Base-by-base conservation (phyloP, 1,140 invertebrate genomes). In the Drosophila seguyi region DNA sequence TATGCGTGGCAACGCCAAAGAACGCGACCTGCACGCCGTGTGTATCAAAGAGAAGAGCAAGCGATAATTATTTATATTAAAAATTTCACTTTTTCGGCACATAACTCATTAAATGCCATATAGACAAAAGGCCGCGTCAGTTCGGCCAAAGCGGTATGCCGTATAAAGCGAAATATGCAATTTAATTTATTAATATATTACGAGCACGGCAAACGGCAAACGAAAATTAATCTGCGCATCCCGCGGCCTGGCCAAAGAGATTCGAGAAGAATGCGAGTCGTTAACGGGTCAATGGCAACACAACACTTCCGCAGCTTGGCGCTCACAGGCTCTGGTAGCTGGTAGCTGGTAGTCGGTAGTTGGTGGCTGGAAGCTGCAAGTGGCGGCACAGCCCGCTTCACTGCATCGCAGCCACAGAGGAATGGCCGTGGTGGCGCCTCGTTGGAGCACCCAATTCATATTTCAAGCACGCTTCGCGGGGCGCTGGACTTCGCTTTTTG, bases 21-120 rank as follows among this genome's bases (percentile, higher is more conserved):
- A 36, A 22, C 20, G n/a, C 22, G 14, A 53, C 13, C 22, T 18
- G 39, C 8, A 27, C 10, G 20, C 25, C 38, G 34, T 59, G 31
- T 61, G 34, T 67, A 66, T 76, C 83, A 81, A 82, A 79, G 83
- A 69, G 79, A 76, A 82, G 73, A 63, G 60, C 45, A 61, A 25
- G 69, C 59, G 56, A 52, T 63, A 86, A 83, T 88, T 68, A 88
- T 88, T 86, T 83, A 83, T 86, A 86, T 86, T 86, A 86, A 86
- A 87, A 86, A 72, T 72, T 66, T 52, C 59, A 74, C 74, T 82
- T 86, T 86, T 79, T 57, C 39, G 52, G 41, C 61, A 56, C 50
- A 84, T 65, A 78, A 65, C 77, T 78, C 63, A 79, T 58, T 44
- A 71, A 38, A 66, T 41, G 18, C 34, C 38, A 58, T 55, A 57